These are phyloP conservation scores for Okapia johnstoni DNA, from an alignment of 2,113 vertebrate species.

Conservation along the genomic window DNA sequence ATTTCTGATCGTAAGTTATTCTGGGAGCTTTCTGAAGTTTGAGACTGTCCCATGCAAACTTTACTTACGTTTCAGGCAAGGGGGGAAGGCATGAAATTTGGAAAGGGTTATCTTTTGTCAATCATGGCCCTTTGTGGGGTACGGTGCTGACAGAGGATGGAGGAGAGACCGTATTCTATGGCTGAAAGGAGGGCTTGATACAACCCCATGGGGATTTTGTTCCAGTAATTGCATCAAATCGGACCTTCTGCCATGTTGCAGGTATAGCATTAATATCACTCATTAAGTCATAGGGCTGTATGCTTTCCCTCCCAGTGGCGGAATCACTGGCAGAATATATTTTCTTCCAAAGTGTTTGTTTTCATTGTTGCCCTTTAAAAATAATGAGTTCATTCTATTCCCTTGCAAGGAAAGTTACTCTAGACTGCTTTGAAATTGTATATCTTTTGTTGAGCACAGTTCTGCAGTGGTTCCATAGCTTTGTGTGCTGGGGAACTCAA, in stretches of 20 bases:
- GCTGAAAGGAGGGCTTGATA: conserved; percentile 21
- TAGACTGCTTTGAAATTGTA: conserved; percentile 82
- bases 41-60: conserved; percentile 42
- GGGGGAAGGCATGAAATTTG: conserved; percentile 46
- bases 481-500: conserved; percentile 79
- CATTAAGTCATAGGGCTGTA: neutral
- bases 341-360: conserved; percentile 78
- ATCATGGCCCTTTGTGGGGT: conserved; percentile 46
- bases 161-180: conserved; percentile 10
- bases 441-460: conserved; percentile 80
- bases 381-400: conserved; percentile 73
- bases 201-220: neutral
- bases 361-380: conserved; percentile 77
- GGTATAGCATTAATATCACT: conserved; percentile 39
- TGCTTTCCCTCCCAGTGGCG: neutral
- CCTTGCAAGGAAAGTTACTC: conserved; percentile 75
- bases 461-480: conserved; percentile 78
- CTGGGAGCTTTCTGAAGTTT: conserved; percentile 61
- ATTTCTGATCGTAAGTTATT: conserved; percentile 13
- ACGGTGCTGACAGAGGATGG: conserved; percentile 47
- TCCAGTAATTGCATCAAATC: conserved; percentile 43
- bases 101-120: conserved; percentile 59
- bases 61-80: conserved; percentile 53
- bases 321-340: conserved; percentile 63
- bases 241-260: neutral